phyloP scores from a whole-genome alignment of 1,140 invertebrate genomes.

The Ceratosolen fusciceps region DNA sequence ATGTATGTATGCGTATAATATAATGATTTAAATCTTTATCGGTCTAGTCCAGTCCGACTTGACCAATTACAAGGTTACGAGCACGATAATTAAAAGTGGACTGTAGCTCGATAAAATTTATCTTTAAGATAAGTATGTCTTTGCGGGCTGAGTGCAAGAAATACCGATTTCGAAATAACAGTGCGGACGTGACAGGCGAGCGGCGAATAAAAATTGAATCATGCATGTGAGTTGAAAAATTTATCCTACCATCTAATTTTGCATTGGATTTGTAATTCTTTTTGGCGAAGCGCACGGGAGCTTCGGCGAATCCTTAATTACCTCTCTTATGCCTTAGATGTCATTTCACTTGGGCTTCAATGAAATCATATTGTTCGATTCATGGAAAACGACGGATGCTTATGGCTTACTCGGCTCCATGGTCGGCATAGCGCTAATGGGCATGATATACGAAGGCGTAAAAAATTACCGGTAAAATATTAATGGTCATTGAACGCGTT shows the following conservation, averaged over 20 bases:
- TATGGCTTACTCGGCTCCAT: constrained; percentile 61
- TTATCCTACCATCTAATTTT: background rate
- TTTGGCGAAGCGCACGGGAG: too few relatives aligned
- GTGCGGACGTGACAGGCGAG: background rate
- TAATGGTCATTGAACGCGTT: constrained; percentile 15
- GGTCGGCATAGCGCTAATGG: constrained; percentile 61
- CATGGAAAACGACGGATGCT: constrained; percentile 59
- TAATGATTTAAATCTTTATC: background rate
- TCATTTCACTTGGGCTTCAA: constrained; percentile 64
- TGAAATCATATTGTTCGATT: constrained; percentile 63
- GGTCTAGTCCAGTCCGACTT: too few relatives aligned
- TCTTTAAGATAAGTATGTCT: constrained; percentile 31
- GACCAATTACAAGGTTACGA: background rate
- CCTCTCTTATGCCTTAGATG: constrained; percentile 59
- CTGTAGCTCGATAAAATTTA: constrained; percentile 40
- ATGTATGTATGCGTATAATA: background rate
- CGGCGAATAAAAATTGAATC: background rate
- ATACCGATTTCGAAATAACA: background rate
- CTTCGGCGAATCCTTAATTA: too few relatives aligned
- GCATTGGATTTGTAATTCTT: background rate
- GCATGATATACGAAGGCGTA: constrained; percentile 63
- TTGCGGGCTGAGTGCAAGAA: constrained; percentile 6
- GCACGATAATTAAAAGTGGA: background rate
- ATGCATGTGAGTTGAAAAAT: constrained; percentile 25
- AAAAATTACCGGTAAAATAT: constrained; percentile 68